phyloP scores from a whole-genome alignment of 1,140 invertebrate genomes.

The Parasteatoda tepidariorum region DNA sequence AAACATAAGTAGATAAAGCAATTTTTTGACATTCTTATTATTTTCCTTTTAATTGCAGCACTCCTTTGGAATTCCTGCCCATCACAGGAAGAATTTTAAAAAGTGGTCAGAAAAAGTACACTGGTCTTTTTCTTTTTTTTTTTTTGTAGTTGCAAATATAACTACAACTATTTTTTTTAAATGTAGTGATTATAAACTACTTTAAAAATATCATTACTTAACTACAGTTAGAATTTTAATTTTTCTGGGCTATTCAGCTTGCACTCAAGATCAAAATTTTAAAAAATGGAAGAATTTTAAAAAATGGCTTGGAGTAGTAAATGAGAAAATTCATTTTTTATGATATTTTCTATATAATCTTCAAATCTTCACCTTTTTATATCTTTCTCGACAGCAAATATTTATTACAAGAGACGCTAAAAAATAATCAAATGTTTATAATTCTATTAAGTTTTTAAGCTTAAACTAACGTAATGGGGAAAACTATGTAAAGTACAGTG shows the following conservation, averaged over 20 bases:
- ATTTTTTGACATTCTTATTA: not conserved
- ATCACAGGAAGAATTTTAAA: too few relatives aligned
- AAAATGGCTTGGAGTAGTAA: not conserved
- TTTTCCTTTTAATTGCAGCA: not conserved
- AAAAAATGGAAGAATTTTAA: not conserved
- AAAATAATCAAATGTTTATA: too few relatives aligned
- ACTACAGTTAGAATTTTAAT: not conserved
- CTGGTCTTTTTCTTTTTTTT: not conserved
- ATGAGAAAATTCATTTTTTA: not conserved
- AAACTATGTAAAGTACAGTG: too few relatives aligned
- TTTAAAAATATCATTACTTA: not conserved
- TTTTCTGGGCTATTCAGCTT: not conserved
- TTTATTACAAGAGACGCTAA: too few relatives aligned
- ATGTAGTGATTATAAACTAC: too few relatives aligned
- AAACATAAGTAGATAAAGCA: not conserved
- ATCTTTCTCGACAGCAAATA: too few relatives aligned
- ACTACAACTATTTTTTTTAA: not conserved
- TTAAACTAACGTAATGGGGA: too few relatives aligned
- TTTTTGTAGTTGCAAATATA: not conserved
- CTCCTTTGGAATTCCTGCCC: too few relatives aligned
- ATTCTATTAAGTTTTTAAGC: too few relatives aligned
- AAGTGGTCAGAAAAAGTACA: not conserved
- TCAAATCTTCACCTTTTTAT: not conserved
- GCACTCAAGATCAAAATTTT: not conserved
- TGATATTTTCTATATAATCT: not conserved